Conservation (phyloP, 1,140 invertebrate genomes). For the Drosophila micromelanica region DNA sequence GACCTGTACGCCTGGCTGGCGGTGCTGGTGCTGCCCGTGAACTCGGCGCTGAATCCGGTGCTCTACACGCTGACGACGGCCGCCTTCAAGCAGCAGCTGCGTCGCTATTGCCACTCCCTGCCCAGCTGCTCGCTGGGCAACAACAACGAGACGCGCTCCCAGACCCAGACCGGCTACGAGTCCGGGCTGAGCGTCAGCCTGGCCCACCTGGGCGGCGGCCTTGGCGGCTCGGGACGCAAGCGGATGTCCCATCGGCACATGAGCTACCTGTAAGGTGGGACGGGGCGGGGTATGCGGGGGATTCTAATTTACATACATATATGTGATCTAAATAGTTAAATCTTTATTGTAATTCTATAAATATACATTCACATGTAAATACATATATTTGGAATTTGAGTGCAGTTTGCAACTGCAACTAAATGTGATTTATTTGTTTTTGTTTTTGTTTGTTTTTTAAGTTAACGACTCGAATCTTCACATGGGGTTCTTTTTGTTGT, state of each 20-base stretch:
- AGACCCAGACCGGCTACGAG: slow-evolving; percentile 75
- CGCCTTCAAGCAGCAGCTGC: slow-evolving; percentile 86
- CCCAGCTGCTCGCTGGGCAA: slow-evolving; percentile 71
- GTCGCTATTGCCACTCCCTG: slow-evolving; percentile 74
- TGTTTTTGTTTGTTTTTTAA: neutral
- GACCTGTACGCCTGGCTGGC: slow-evolving; percentile 89
- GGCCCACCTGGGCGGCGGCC: slow-evolving; percentile 60
- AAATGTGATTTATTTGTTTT: neutral
- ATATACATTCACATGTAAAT: slow-evolving; percentile 4
- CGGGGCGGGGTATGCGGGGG: neutral
- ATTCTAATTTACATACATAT: neutral
- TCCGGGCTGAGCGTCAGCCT: slow-evolving; percentile 77
- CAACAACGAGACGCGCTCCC: slow-evolving; percentile 76
- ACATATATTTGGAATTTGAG: slow-evolving; percentile 14
- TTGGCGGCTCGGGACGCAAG: slow-evolving; percentile 62
- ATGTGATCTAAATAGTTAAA: slow-evolving; percentile 72
- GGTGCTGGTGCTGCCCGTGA: slow-evolving; percentile 89
- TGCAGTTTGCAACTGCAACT: slow-evolving; percentile 5
- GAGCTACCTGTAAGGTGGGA: slow-evolving; percentile 60
- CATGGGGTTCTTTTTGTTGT: neutral
- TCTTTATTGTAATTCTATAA: slow-evolving; percentile 54
- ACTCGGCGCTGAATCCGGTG: slow-evolving; percentile 89
- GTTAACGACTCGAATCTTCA: neutral
- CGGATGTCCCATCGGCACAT: slow-evolving; percentile 66
- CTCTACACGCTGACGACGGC: slow-evolving; percentile 89